phyloP scores from a whole-genome alignment of 2,113 vertebrate species.

The Mormoops blainvillei region DNA sequence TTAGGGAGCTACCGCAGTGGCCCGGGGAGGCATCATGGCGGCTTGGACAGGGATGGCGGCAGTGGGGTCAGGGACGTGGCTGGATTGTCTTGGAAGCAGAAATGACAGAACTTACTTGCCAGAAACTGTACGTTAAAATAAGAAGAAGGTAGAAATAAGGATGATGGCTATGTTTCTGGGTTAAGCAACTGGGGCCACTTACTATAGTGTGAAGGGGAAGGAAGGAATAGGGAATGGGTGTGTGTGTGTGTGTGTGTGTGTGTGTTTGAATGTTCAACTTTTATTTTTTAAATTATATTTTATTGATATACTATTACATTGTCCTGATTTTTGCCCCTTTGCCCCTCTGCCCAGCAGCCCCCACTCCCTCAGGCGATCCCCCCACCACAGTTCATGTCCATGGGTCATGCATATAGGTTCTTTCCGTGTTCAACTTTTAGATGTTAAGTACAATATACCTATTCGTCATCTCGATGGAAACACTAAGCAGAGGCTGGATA shows the following conservation, averaged over 20 bases:
- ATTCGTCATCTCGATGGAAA: neutral
- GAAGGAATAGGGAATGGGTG: neutral
- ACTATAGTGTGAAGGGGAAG: neutral
- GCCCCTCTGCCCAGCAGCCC: no score
- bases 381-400: no score
- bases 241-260: neutral
- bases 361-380: no score
- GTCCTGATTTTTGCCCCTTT: no score
- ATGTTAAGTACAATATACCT: no score
- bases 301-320: no score
- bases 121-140: neutral
- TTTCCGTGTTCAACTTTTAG: neutral
- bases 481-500: neutral
- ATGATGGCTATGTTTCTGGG: neutral
- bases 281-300: neutral
- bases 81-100: neutral
- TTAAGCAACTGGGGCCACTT: neutral
- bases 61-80: neutral
- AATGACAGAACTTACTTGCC: neutral
- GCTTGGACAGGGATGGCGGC: neutral
- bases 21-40: neutral
- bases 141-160: neutral
- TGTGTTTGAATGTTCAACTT: neutral
- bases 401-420: no score
- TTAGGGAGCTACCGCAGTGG: neutral